Evolutionary conservation across 2,797 vertebrate species (phyloP), one percentile per base, ranked within the genome.

Genomic region (Tamandua tetradactyla): DNA sequence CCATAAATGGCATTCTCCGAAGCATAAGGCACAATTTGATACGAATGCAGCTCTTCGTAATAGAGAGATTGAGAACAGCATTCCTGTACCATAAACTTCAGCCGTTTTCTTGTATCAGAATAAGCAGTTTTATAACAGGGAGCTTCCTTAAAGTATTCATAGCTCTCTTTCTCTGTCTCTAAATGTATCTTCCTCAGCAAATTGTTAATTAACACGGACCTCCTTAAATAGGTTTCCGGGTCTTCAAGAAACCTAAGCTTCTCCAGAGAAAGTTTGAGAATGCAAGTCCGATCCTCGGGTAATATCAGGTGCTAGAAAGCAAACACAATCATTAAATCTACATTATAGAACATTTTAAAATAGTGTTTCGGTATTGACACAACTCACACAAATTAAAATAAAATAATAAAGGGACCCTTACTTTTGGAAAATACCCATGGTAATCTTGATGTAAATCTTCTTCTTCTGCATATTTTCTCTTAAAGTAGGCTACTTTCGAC

Each of bases 401-500:
- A 13, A 75, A 3, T 13, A 30, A 97, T 23, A 75, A 62, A 5
- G 14, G 64, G 75, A 52, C 6, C 3, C 98, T 97, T 98, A 99
- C 99, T 99, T 99, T 99, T 99, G 99, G 99, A 99, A 99, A 99
- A 99, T 99, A 99, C 98, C 99, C 99, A 97, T 98, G 99, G 98
- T 99, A 99, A 99, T 98, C 98, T 98, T 99, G 98, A 98, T 99
- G 99, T 98, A 99, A 97, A 99, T 99, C 99, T 99, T 99, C 99
- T 98, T 99, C 99, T 99, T 99, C 99, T 99, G 99, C 99, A 99
- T 99, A 99, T 98, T 99, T 99, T 97, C 99, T 99, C 99, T 99
- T 99, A 98, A 99, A 99, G 97, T 99, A 99, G 94, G 99, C 99
- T 98, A 99, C 99, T 99, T 99, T 99, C 99, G 99, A 99, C 99